Evolutionary conservation across 2,113 vertebrate genomes (phyloP).

Genomic region (Aldabrachelys gigantea): DNA sequence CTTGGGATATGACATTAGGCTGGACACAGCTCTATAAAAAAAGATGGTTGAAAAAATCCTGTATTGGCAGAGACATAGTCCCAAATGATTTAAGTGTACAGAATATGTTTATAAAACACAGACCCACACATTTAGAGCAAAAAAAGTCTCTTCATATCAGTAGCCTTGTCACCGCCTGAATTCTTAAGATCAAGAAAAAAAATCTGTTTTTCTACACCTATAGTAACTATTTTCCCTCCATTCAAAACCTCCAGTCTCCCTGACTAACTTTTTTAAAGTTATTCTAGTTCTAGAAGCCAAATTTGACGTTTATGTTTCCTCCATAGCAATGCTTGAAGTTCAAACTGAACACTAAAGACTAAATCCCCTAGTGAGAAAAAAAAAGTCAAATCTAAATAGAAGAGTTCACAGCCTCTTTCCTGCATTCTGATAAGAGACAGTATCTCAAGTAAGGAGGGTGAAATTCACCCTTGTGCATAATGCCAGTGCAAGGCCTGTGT

Average conservation of each 20-base stretch:
- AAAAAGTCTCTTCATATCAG: rapidly evolving
- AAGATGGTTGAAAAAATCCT: not conserved
- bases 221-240: not conserved
- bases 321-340: rapidly evolving
- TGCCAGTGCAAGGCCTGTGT: not conserved
- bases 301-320: not conserved
- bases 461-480: rapidly evolving
- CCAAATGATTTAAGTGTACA: not conserved
- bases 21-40: not conserved
- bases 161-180: rapidly evolving
- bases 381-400: not conserved
- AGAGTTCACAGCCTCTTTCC: not conserved
- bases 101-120: not conserved
- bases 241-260: not conserved
- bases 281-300: rapidly evolving
- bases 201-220: not conserved
- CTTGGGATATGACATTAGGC: not conserved
- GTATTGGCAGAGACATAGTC: not conserved
- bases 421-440: not conserved
- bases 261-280: not conserved
- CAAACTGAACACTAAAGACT: not conserved
- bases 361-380: not conserved
- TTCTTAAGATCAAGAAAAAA: rapidly evolving
- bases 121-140: not conserved
- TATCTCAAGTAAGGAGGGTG: not conserved